Evolutionary conservation across 53 echinoderm and acorn worm species (phyloP).

Genomic region (Zoroaster sp.): DNA sequence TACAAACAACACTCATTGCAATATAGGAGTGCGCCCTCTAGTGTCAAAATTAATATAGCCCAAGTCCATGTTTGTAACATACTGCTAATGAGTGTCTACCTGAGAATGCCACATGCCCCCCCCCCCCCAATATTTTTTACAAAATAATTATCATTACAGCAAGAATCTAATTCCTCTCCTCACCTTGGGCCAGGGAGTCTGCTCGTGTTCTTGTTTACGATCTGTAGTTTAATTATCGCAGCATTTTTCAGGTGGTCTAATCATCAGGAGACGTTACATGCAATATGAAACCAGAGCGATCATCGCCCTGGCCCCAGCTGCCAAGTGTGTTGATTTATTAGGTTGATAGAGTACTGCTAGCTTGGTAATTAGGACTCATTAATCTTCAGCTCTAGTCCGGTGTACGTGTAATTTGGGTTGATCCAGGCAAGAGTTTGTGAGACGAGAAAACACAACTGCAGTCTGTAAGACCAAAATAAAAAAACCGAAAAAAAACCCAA

Average conservation of each 20-base stretch:
- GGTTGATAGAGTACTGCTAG: not conserved
- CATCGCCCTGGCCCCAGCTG: not conserved
- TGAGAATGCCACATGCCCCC: too few species aligned
- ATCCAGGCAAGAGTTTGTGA: not conserved
- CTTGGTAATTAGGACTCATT: conserved; percentile 4
- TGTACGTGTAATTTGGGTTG: not conserved
- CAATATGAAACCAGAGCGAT: not conserved
- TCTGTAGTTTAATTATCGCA: not conserved
- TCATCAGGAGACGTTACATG: not conserved
- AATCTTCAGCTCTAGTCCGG: not conserved
- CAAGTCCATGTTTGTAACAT: not conserved
- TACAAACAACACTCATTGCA: too few species aligned
- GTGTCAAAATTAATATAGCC: not conserved
- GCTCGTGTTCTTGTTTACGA: not conserved
- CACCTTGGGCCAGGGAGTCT: not conserved
- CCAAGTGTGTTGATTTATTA: conserved; percentile 10
- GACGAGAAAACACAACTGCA: not conserved
- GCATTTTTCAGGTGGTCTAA: not conserved
- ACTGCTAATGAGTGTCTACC: too few species aligned
- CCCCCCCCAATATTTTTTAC: too few species aligned
- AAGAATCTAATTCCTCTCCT: not conserved
- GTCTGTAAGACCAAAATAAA: too few species aligned
- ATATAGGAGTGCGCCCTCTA: not conserved
- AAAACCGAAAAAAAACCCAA: too few species aligned
- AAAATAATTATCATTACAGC: not conserved